A percentile compares a stretch with the other conserved stretches of the same genome.
phyloP scores from a whole-genome alignment of 2,113 vertebrate species.

The Tupaia tana region DNA sequence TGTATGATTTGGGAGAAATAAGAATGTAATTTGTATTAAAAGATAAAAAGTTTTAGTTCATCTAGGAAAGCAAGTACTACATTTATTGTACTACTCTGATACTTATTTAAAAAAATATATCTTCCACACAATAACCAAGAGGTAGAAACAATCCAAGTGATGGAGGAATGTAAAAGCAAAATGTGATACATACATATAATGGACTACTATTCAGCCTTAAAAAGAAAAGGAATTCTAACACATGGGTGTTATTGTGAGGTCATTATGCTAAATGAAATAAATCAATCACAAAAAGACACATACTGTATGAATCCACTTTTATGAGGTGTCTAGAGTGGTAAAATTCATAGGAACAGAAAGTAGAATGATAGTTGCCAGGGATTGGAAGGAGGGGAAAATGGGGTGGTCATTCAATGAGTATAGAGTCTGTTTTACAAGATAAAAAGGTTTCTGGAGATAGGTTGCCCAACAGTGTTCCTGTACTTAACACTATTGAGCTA shows the following conservation, averaged over 20 bases:
- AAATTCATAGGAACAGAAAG: neutral
- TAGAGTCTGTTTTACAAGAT: constrained; percentile 14
- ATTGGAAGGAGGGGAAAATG: neutral
- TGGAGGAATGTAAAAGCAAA: neutral
- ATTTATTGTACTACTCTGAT: constrained; percentile 69
- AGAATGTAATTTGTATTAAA: constrained; percentile 19
- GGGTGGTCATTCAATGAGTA: neutral
- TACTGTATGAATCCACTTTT: neutral
- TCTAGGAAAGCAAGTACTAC: constrained; percentile 62
- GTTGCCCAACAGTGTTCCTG: neutral
- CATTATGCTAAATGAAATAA: constrained; percentile 6
- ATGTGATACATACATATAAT: neutral
- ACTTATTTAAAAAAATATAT: constrained; percentile 65
- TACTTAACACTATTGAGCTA: neutral
- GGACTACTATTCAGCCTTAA: neutral
- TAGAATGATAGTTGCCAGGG: neutral
- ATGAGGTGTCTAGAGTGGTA: neutral
- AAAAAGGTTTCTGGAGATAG: neutral
- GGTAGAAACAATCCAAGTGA: constrained; percentile 13
- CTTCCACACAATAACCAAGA: constrained; percentile 70
- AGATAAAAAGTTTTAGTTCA: constrained; percentile 68
- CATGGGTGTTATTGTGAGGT: neutral
- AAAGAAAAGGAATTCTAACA: neutral
- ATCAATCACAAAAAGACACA: neutral
- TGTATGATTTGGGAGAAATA: neutral